Base-by-base conservation (phyloP, 2,888 invertebrate genomes). In the Platycheirus rosarum region DNA sequence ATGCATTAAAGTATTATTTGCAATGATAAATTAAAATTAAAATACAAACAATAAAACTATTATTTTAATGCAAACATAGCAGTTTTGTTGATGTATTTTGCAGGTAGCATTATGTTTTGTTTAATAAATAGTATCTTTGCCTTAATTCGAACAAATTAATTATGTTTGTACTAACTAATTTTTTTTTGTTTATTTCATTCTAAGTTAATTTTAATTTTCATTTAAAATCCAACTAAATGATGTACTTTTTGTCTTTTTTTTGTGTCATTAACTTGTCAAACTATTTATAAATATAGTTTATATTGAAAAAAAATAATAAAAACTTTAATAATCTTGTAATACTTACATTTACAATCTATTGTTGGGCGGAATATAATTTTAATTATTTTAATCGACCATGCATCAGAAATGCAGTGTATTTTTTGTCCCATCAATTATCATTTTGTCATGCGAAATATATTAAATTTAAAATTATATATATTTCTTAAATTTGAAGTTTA, bases 271-370 rank as follows among this genome's bases (percentile, higher is more conserved):
- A 35, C 73, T 76, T 16, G 66, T 71, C 71, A 65, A 82, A 71
- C 71, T 71, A 75, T 60, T 44, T 40, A 14, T 14, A 14, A 20
- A 23, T 49, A 57, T 71, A 40, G 23, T 66, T 53, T 35, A 37
- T 8, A 53, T n/a, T n/a, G n/a, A n/a, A 42, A 48, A 57, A 40
- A 62, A 69, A 78, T 29, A 42, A 60, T 18, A 44, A 71, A n/a
- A 73, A 53, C 16, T 60, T 18, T 68, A 71, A 62, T 74, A 70
- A 57, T 75, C 49, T 76, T 51, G 71, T 77, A 74, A 85, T 86
- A 86, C 86, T 86, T 86, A 86, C 86, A 85, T 86, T 86, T 84
- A 86, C 85, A 86, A 86, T 85, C 86, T 86, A 86, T 85, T 75
- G 85, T 84, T 84, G 85, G 74, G 80, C 73, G 78, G 73, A 75